Base-by-base conservation (phyloP, 2,888 invertebrate genomes). In the Drosophila rellima region DNA sequence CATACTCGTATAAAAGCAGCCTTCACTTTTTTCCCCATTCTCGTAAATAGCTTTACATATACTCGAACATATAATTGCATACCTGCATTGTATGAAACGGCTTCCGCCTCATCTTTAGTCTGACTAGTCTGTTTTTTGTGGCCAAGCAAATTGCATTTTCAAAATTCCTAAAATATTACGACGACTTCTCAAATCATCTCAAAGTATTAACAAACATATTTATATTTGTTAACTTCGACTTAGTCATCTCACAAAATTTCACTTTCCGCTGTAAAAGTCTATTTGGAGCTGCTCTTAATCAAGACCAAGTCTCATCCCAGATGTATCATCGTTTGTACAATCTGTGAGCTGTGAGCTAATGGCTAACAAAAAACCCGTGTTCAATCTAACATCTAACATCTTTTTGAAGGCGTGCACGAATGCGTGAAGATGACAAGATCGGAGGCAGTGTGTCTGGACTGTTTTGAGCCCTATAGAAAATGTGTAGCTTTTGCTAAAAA, bases 181-280 rank as follows among this genome's bases (percentile, higher is more conserved):
- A 20, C 11, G 29, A 35, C 45, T 52, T 35, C 33, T 40, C 15
- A 48, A 26, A 42, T 13, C 11, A 26, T 23, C 20, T 15, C n/a
- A 39, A 39, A 37, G 50, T 55, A 23, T n/a, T n/a, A n/a, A n/a
- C n/a, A n/a, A n/a, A 26, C 26, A 26, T 26, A 26, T 26, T 26
- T 26, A 26, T 47, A 39, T 48, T 52, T 66, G 61, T 56, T 65
- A 54, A 60, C 66, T 70, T 52, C 17, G 52, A 63, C 65, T 80
- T 85, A 79, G 82, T 85, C 80, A 85, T 55, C 54, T 56, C 37
- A 50, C 18, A 33, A 65, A 73, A 66, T 85, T 85, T 80, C 80
- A 79, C 85, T 85, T 80, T 85, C 73, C 35, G 47, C 7, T 54
- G 48, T 40, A 50, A 67, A 66, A 63, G 74, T 70, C 69, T 75